phyloP scores from a whole-genome alignment of 2,797 vertebrate species.

The Poecilia velifera region DNA sequence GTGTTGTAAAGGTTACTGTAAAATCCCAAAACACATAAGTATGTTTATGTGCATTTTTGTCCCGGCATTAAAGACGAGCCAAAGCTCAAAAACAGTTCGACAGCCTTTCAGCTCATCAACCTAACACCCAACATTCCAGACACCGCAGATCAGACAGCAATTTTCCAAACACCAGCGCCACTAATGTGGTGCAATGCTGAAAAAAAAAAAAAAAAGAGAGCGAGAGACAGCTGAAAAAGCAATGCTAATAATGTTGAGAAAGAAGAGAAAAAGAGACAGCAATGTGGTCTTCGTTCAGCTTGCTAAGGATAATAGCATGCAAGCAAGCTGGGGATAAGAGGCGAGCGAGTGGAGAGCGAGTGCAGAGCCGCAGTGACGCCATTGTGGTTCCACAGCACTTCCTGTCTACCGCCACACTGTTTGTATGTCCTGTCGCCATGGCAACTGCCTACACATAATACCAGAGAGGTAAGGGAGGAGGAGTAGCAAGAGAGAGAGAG shows the following conservation, averaged over 20 bases:
- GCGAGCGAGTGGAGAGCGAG: slow-evolving; percentile 60
- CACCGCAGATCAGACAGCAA: slow-evolving; percentile 74
- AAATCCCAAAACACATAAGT: slow-evolving; percentile 16
- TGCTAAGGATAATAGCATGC: slow-evolving; percentile 76
- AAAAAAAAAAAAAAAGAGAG: not conserved
- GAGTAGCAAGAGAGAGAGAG: slow-evolving; percentile 31
- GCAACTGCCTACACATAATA: slow-evolving; percentile 84
- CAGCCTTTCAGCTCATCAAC: slow-evolving; percentile 62
- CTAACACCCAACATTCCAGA: slow-evolving; percentile 64
- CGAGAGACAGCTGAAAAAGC: slow-evolving; percentile 79
- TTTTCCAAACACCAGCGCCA: slow-evolving; percentile 67
- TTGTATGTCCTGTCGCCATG: slow-evolving; percentile 84
- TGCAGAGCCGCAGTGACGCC: slow-evolving; percentile 84
- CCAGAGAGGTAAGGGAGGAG: slow-evolving; percentile 61
- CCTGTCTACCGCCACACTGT: slow-evolving; percentile 86
- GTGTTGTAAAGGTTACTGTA: not conserved
- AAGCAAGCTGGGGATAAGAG: slow-evolving; percentile 51
- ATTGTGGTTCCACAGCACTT: slow-evolving; percentile 87
- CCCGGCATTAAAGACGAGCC: slow-evolving; percentile 37
- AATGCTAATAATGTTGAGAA: slow-evolving; percentile 79
- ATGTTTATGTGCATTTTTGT: slow-evolving; percentile 39
- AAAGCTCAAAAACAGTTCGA: slow-evolving; percentile 19
- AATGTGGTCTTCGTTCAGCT: slow-evolving; percentile 68
- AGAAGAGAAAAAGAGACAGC: slow-evolving; percentile 58
- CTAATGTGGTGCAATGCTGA: slow-evolving; percentile 56